Conservation (phyloP, 2,888 invertebrate genomes). For the Ischnura elegans region DNA sequence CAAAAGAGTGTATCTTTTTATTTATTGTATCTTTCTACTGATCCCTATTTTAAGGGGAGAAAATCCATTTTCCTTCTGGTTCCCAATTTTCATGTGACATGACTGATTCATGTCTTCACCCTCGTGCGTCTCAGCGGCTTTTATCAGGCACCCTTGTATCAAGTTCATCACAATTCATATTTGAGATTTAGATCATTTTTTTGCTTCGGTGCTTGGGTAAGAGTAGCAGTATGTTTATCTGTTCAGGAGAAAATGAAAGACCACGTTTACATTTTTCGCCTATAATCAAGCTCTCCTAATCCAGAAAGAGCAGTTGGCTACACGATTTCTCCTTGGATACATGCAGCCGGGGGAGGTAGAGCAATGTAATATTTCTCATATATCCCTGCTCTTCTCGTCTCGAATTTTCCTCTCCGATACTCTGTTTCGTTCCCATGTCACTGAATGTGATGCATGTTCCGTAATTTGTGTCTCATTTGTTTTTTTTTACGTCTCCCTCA, state of each 20-base stretch:
- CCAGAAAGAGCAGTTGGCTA: background rate
- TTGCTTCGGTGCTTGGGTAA: no score
- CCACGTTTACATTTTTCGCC: background rate
- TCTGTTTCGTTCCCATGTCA: background rate
- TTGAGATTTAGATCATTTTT: no score
- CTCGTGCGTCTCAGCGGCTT: no score
- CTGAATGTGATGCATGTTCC: background rate
- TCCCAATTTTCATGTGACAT: no score
- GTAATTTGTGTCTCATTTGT: background rate
- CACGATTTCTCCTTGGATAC: background rate
- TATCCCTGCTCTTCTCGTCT: background rate
- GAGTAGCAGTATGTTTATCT: no score
- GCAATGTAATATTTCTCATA: background rate
- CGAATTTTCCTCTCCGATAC: background rate
- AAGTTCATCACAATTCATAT: no score
- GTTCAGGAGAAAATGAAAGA: background rate
- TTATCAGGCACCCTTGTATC: no score
- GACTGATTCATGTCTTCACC: no score
- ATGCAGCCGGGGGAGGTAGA: background rate
- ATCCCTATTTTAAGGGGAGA: no score
- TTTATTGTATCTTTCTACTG: no score
- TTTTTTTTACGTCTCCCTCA: background rate
- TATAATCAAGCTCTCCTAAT: background rate
- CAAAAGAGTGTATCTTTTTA: no score
- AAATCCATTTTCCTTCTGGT: no score